Conservation (phyloP, 1,140 invertebrate species). For the Ectropis grisescens region DNA sequence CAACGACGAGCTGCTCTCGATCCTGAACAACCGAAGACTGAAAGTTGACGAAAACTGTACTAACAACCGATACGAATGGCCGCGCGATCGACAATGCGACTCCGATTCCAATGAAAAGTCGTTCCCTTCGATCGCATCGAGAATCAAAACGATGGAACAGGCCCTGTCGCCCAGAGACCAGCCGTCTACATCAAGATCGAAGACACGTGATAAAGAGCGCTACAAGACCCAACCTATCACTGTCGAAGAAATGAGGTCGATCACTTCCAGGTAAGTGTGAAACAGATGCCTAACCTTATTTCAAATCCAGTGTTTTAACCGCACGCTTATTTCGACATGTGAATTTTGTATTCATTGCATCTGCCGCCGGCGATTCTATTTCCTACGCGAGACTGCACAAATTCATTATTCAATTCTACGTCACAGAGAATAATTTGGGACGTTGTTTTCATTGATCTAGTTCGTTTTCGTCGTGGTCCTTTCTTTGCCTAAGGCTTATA, state of each 20-base stretch:
- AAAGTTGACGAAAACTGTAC: conserved; percentile 61
- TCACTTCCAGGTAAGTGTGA: conserved; percentile 67
- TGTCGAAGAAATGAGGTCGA: conserved; percentile 72
- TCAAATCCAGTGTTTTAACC: too few relatives aligned
- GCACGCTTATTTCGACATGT: too few relatives aligned
- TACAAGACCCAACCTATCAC: conserved; percentile 79
- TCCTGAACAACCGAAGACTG: conserved; percentile 54
- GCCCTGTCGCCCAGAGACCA: conserved; percentile 40
- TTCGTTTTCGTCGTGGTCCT: too few relatives aligned
- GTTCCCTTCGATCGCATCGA: conserved; percentile 64
- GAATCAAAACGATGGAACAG: conserved; percentile 66
- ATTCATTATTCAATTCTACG: too few relatives aligned
- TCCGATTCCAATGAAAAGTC: conserved; percentile 21
- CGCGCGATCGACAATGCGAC: conserved; percentile 17
- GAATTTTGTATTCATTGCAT: too few relatives aligned
- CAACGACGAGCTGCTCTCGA: conserved; percentile 59
- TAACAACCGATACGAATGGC: conserved; percentile 34
- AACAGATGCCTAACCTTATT: too few relatives aligned
- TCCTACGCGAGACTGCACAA: too few relatives aligned
- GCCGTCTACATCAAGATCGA: conserved; percentile 45
- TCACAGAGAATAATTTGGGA: too few relatives aligned
- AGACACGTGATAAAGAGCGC: conserved; percentile 68
- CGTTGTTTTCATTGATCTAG: too few relatives aligned
- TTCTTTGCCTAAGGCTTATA: too few relatives aligned
- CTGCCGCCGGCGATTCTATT: too few relatives aligned